phyloP scores from a whole-genome alignment of 2,888 invertebrate species.

The Ptycholaimellus sp. region DNA sequence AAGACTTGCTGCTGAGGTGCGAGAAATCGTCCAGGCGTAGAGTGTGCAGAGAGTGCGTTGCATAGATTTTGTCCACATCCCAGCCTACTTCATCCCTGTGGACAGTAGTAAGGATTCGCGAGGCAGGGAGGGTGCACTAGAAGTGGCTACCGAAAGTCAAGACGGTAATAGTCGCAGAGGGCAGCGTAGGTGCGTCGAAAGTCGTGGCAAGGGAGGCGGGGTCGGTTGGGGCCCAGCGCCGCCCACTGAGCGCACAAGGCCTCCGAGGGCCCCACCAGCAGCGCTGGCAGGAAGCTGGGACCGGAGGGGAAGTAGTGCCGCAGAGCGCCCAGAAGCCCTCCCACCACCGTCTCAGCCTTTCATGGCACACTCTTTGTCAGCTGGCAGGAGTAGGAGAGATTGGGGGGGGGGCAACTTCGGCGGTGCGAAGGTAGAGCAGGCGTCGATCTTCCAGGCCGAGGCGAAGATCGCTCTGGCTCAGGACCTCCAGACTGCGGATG shows the following conservation, averaged over 20 bases:
- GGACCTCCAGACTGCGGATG: not conserved
- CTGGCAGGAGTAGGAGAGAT: too few species aligned
- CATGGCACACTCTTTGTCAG: too few species aligned
- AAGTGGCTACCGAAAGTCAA: too few species aligned
- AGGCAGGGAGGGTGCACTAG: too few species aligned
- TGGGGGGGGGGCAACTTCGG: too few species aligned
- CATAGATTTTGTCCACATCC: conserved; percentile 87
- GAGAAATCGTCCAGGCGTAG: conserved; percentile 79
- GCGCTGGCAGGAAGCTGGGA: too few species aligned
- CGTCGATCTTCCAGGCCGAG: too few species aligned
- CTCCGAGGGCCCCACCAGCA: conserved; percentile 3
- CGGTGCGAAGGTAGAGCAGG: too few species aligned
- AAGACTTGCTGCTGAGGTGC: conserved; percentile 72
- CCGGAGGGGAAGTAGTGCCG: conserved; percentile 7
- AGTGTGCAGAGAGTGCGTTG: conserved; percentile 69
- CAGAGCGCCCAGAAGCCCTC: conserved; percentile 3
- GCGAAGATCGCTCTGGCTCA: not conserved
- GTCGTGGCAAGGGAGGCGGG: conserved; percentile 53
- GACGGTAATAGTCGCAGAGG: conserved; percentile 78
- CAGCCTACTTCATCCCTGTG: too few species aligned
- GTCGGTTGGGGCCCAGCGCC: conserved; percentile 2
- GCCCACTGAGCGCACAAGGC: conserved; percentile 4
- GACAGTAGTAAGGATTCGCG: too few species aligned
- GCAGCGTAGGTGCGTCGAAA: conserved; percentile 85
- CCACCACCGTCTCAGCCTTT: too few species aligned